Evolutionary conservation across 2,797 vertebrate genomes (phyloP), one percentile per base, ranked within the genome.

Genomic region (Cheirogaleus major): DNA sequence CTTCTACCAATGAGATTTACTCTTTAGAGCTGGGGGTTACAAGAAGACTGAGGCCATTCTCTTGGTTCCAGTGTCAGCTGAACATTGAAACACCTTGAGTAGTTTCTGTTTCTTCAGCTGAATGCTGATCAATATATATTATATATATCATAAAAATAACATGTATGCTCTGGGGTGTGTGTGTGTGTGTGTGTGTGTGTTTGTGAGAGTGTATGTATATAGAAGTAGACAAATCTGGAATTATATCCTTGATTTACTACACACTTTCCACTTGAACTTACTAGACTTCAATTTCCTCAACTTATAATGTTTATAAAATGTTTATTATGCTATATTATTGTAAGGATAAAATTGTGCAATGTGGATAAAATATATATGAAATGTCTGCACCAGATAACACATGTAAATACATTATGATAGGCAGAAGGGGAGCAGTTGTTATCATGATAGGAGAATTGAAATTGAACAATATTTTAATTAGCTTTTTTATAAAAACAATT

Each of bases 321-420:
- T 48, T 87, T 76, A 61, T 79, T 73, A 87, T 70, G 8, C 10
- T 72, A 50, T 72, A 52, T 61, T 89, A 52, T 55, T 32, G 7
- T n/a, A 48, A 93, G 7, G 23, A 73, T 92, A 30, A 50, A 96
- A 61, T 32, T 55, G 57, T 59, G 13, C 8, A 91, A 57, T 50
- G 48, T 63, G 5, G 30, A 73, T 92, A 30, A 50, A 96, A 57
- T 50, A 55, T 69, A 45, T 82, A 23, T 52, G 80, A 76, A 92
- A 93, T 83, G 3, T 59, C 8, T 83, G 12, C 3, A 18, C 2
- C 52, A 87, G 35, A 89, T 61, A 69, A 67, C 25, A 76, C 55
- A 5, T 69, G 22, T 88, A 96, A 97, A 81, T 92, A 95, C 88
- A 73, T 12, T 89, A 35, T 92, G 88, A 63, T 41, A 75, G n/a